phyloP scores from a whole-genome alignment of 23 tunicate genomes.

The Ciona savignyi region DNA sequence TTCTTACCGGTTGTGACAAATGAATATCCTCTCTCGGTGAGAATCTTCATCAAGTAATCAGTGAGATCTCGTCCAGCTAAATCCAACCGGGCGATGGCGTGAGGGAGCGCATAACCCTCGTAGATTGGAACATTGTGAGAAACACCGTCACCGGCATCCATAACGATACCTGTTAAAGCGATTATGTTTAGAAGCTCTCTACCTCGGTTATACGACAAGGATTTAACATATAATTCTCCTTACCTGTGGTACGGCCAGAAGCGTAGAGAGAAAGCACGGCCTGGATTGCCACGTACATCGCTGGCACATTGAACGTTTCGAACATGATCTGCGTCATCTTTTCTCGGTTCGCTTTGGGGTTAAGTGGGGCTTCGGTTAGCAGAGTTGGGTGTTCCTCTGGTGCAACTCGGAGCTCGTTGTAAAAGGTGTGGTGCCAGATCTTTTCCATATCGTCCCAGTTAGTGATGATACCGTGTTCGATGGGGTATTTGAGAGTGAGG shows the following conservation, averaged over 20 bases:
- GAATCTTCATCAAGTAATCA: constrained; percentile 26
- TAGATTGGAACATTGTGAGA: background rate
- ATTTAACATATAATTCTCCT: no score
- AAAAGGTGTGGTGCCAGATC: background rate
- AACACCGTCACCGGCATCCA: background rate
- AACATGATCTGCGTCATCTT: background rate
- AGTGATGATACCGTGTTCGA: constrained; percentile 36
- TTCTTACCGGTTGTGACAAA: constrained; percentile 16
- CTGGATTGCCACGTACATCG: background rate
- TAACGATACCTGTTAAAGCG: constrained; percentile 3
- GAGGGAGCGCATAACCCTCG: background rate
- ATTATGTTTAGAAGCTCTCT: no score
- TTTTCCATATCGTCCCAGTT: background rate
- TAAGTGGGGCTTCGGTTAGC: background rate
- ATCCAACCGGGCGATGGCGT: constrained; percentile 9
- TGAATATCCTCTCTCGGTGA: constrained; percentile 36
- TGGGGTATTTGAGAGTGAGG: constrained; percentile 56
- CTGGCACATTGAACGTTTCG: background rate
- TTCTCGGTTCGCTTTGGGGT: constrained; percentile 1
- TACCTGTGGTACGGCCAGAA: constrained; percentile 21
- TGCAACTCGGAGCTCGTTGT: constrained; percentile 2
- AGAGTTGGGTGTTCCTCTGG: background rate
- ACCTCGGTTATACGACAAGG: no score
- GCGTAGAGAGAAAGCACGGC: constrained; percentile 22
- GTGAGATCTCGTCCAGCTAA: constrained; percentile 18